Base-by-base conservation (phyloP, 1,140 invertebrate genomes). In the Scylla paramamosain region DNA sequence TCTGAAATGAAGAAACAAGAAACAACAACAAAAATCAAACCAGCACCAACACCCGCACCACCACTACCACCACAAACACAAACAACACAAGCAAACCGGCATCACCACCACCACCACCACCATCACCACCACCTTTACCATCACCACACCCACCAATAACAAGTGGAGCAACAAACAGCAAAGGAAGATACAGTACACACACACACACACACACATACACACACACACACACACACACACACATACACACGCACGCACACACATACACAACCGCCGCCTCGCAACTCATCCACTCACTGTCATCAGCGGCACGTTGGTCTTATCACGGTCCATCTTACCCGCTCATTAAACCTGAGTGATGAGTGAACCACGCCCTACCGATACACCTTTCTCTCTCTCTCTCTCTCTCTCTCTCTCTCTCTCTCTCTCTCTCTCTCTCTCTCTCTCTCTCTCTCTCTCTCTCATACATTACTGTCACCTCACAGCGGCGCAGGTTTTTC, bases 321-420 rank as follows among this genome's bases (percentile, higher is more conserved):
- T 77, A 77, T 77, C 67, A 77, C 67, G 20, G 4, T 20, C n/a
- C 67, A 77, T 77, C 67, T 77, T n/a, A n/a, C n/a, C 67, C 20
- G 20, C 12, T n/a, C 67, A 77, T 77, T 77, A n/a, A 77, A n/a
- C 67, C 67, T 77, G 67, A 77, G 67, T 77, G 67, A 77, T 77
- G 67, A 77, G 67, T 77, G 67, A n/a, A 20, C 67, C 67, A 77
- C 67, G 67, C 67, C 67, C 67, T n/a, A 77, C 67, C 67, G 20
- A 77, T n/a, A 12, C 20, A 7, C 0, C 67, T 77, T 0, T 77
- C 67, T 77, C 67, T 77, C 67, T 77, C 67, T 77, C 67, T 77
- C 67, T 77, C 67, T 77, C 67, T 77, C 67, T 77, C 67, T 77
- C 67, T 77, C 67, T 77, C 67, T 77, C 67, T 77, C 67, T 77